Evolutionary conservation across 2,797 vertebrate species (phyloP).

Genomic region (Syndactyla subalaris): DNA sequence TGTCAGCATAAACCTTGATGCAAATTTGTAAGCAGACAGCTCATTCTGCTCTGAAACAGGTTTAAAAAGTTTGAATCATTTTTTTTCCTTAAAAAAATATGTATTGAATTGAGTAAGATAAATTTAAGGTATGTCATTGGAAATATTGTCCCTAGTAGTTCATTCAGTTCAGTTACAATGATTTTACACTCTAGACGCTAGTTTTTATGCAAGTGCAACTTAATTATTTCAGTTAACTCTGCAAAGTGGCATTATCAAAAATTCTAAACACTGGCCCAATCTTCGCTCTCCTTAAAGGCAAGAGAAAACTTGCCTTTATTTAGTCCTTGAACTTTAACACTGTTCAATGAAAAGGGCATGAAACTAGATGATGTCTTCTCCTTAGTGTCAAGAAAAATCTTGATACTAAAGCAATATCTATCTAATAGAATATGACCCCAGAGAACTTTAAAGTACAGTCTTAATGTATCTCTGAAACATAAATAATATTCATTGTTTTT

Average conservation of each 20-base stretch:
- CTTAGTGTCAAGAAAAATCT: not conserved
- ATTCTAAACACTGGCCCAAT: not conserved
- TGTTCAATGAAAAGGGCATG: not conserved
- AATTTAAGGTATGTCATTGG: not conserved
- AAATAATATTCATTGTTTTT: not conserved
- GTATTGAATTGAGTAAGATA: not conserved
- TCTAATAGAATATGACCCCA: not conserved
- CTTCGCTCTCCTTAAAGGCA: not conserved
- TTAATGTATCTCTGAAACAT: not conserved
- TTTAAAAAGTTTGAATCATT: not conserved
- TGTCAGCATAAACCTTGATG: not conserved
- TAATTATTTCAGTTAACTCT: not conserved
- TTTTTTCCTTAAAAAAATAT: not conserved
- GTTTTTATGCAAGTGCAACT: not conserved
- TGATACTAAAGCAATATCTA: not conserved
- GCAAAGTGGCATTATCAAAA: not conserved
- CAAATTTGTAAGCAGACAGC: not conserved
- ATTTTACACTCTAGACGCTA: not conserved
- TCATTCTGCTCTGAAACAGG: not conserved
- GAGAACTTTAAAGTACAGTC: not conserved
- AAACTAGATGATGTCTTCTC: not conserved
- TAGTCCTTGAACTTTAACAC: not conserved
- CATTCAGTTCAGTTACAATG: not conserved
- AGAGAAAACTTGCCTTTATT: not conserved
- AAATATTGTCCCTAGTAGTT: not conserved